Base-by-base conservation (phyloP, 2,113 vertebrate species). In the Guaruba guarouba region DNA sequence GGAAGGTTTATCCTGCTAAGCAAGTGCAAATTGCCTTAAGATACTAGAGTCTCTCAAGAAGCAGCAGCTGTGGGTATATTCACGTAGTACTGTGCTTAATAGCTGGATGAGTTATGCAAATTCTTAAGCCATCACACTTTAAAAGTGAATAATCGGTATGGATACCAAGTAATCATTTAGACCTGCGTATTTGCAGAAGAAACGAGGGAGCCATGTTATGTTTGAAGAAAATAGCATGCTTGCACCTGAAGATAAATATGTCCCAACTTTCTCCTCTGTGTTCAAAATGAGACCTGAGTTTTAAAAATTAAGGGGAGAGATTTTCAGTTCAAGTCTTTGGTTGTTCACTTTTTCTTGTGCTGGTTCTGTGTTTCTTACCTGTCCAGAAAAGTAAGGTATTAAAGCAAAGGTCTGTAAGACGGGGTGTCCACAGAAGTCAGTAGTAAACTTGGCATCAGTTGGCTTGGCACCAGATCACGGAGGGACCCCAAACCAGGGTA, bases 1-100 rank as follows among this genome's bases (percentile, higher is more conserved):
- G 61, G 68, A 88, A 88, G 46, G 49, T 68, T 93, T 89, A 64
- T 90, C 41, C 82, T 88, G 35, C 73, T 35, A 54, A 90, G 78
- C 49, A 92, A 63, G 75, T 80, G 82, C 82, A 54, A 41, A 74
- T 43, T 88, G 64, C 68, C 66, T 22, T 67, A 19, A 29, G 68
- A 82, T 70, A 73, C 52, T 39, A 19, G 18, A 57, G 55, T 22
- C 44, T 92, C 67, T 59, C 83, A 63, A 91, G 92, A 8, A 92
- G 79, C 61, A 90, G 74, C 76, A 86, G 59, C 80, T 88, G 80
- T 81, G 68, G 46, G 17, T 75, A 3, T 43, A 59, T 67, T 67
- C 64, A 43, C 37, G 13, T 1, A 29, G 52, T 17, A 35, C 69
- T 49, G 52, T 24, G 35, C 61, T 90, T 22, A 27, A 27, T 46